Conservation (phyloP, 2,113 vertebrate species). For the Neofelis nebulosa region DNA sequence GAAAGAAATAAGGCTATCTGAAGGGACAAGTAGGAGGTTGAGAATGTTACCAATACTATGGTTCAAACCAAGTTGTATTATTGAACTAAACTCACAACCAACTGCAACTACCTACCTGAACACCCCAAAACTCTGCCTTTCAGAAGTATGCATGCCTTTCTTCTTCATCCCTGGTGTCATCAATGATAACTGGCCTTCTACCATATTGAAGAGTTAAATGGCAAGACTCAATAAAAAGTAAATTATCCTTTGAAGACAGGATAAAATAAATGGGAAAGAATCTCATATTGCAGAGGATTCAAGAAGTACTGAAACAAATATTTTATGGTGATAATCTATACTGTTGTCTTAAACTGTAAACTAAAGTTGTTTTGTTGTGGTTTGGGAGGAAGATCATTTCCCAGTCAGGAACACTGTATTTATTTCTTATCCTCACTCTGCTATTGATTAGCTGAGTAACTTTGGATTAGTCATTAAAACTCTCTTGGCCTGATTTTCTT, state of each 20-base stretch:
- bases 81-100: not conserved
- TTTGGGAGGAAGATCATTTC: not conserved
- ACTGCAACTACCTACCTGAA: not conserved
- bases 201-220: not conserved
- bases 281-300: not conserved
- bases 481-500: not conserved
- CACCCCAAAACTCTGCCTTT: rapidly evolving
- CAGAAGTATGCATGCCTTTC: not conserved
- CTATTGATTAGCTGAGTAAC: not conserved
- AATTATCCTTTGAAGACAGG: not conserved
- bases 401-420: not conserved
- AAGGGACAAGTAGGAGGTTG: not conserved
- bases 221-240: not conserved
- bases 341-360: not conserved
- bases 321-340: not conserved
- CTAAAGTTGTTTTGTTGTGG: not conserved
- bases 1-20: not conserved
- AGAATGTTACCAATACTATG: not conserved
- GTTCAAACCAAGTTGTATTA: not conserved
- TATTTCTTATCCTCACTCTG: not conserved
- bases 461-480: not conserved
- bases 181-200: not conserved
- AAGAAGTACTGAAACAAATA: not conserved
- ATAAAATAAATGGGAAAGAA: not conserved
- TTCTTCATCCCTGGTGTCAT: not conserved